Conservation (phyloP, 2,888 invertebrate species). For the Lithophane ornitopus region DNA sequence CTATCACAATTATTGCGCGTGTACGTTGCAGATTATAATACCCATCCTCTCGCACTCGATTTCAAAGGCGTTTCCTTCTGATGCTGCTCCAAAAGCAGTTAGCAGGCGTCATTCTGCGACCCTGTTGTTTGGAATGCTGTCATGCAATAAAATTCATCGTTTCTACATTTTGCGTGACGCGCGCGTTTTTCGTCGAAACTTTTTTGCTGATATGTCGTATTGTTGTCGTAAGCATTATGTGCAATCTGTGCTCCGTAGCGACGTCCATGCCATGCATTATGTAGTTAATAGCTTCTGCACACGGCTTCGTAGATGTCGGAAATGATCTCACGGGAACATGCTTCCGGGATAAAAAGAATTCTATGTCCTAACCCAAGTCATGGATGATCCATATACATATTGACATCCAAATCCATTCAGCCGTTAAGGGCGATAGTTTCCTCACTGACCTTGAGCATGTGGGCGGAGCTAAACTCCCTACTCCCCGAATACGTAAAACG, state of each 20-base stretch:
- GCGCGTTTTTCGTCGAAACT: not conserved
- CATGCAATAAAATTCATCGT: not conserved
- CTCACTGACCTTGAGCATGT: too few relatives aligned
- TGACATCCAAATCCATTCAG: too few relatives aligned
- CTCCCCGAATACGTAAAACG: too few relatives aligned
- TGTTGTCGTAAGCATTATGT: slow-evolving; percentile 8
- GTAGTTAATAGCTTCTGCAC: not conserved
- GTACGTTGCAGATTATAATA: not conserved
- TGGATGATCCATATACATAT: too few relatives aligned
- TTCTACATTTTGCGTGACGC: not conserved
- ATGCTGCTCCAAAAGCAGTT: not conserved
- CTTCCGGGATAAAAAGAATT: too few relatives aligned
- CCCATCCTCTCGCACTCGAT: not conserved
- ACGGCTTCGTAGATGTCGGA: too few relatives aligned
- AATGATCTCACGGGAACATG: too few relatives aligned
- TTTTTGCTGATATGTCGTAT: not conserved
- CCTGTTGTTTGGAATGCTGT: not conserved
- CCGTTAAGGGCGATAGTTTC: too few relatives aligned
- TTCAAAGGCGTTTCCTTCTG: not conserved
- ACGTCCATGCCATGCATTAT: not conserved
- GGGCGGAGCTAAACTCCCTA: too few relatives aligned
- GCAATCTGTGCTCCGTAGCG: not conserved
- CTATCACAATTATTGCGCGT: not conserved
- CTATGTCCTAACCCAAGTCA: too few relatives aligned
- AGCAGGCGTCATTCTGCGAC: not conserved